Evolutionary conservation across 2,797 vertebrate genomes (phyloP), one percentile per base, ranked within the genome.

Genomic region (Gadopsis bispinosus): DNA sequence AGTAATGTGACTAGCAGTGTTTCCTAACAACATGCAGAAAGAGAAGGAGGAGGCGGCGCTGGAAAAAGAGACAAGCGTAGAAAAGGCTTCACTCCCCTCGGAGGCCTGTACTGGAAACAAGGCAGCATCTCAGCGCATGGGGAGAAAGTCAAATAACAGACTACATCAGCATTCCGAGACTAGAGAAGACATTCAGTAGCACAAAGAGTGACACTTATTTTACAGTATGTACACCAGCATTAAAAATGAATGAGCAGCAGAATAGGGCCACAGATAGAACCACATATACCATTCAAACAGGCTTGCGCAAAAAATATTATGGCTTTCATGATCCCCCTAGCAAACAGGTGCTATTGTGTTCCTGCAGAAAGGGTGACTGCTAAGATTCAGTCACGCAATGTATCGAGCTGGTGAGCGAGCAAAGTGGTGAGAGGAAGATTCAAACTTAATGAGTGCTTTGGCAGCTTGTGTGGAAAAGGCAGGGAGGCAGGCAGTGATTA

Each of bases 391-490:
- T 81, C 83, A 70, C 31, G 26, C 67, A 81, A 83, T 70, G 80
- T 80, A 90, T 86, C 61, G 94, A 95, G 91, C 93, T 12, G 86
- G 72, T 95, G 95, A 95, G 94, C 94, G 86, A 78, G 97, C 66
- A 26, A 26, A 87, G 77, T 69, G 83, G 88, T 80, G 84, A 92
- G 83, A 91, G 87, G 90, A 87, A 93, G 90, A 97, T 97, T 97
- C 96, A 95, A 96, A 97, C 97, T 97, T 98, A 99, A 99, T 97
- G 97, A 99, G 97, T 95, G 96, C 96, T 97, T 97, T 99, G 97
- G 97, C 98, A 99, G 97, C 97, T 97, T 97, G 96, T 95, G 97
- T 96, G 95, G 95, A 97, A 91, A 93, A 93, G 85, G 87, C 88
- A 89, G 90, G 87, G 85, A 99, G 97, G 96, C 97, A 99, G 98